Evolutionary conservation across 1,140 invertebrate species (phyloP), one percentile per base, ranked within the genome.

Genomic region (Rhagoletis zephyria): DNA sequence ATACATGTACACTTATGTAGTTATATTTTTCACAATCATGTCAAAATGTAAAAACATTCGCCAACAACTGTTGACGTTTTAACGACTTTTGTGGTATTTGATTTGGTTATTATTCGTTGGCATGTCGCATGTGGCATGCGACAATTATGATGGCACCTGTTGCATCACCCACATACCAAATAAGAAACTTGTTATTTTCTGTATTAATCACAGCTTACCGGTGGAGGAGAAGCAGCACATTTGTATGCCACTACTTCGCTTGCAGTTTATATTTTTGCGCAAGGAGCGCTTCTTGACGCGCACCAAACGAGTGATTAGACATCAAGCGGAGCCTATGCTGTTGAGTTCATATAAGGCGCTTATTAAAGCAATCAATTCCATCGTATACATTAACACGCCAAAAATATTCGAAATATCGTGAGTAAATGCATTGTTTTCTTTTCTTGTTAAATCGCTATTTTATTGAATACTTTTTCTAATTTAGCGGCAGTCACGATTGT

Each of bases 251-350:
- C 88, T 90, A 30, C 93, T 96, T 42, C 93, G 95, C 56, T 88
- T 95, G 87, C 94, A 94, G 89, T 97, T 97, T 92, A 95, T 96
- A 88, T 97, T 96, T 92, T 90, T 96, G 91, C 95, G 95, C 94
- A 94, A 94, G 63, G 95, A 96, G 87, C 93, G 94, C 86, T 93
- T 95, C 77, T 88, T 94, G 77, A 95, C 95, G 1, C 93, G 95
- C 86, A 95, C 96, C 59, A 95, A 95, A 92, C 93, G 95, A 89
- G 93, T 94, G 67, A 93, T 94, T 40, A 93, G 93, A 87, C 91
- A 94, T 90, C 95, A 96, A 92, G 91, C 93, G 0, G 91, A 94
- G 77, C 96, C 96, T 2, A 89, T 95, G 74, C 93, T 97, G 65
- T 93, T 97, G 16, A 95, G 94, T 90, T 95, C 95, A 85, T 95